Evolutionary conservation across 2,888 invertebrate genomes (phyloP), one percentile per base, ranked within the genome.

Genomic region (Trissoscelio sp.): DNA sequence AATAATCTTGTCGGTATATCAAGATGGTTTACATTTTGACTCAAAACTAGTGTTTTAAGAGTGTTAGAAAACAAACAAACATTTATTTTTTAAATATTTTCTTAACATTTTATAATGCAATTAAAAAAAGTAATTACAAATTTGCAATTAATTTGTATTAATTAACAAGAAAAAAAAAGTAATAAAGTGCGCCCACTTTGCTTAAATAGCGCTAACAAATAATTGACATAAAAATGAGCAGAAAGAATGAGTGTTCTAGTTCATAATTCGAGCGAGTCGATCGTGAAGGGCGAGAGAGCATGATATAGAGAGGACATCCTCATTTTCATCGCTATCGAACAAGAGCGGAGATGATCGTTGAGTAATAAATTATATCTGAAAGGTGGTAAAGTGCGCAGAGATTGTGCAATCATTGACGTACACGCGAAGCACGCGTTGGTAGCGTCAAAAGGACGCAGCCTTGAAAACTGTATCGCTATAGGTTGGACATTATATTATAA

Each of bases 291-390:
- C 73, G 79, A 73, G 44, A 79, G 73, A 34, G 39, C 42, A 20
- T 81, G 83, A 82, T 73, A 80, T 51, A 82, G 85, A 86, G 89
- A 89, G 89, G 89, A 90, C 89, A 90, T 90, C 90, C 90, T 90
- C 90, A 90, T 90, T 90, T 85, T 73, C 85, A 85, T 77, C 74
- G 84, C 84, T 84, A 85, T 86, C 85, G 85, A 81, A 83, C 72
- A 81, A 84, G 85, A 86, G 87, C 88, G 88, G 89, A 88, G 90
- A 89, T 90, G 88, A 90, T 89, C 88, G 87, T 90, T 89, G 88
- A 88, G 89, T 86, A 88, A 90, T 89, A 90, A 90, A 90, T 90
- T 90, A 89, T 86, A 87, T 87, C 82, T 87, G 85, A 88, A 87
- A 87, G 88, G 87, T 88, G 87, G 87, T 87, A 85, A 85, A 85